Conservation (phyloP, 2,888 invertebrate genomes). For the Mesorhabditis belari region DNA sequence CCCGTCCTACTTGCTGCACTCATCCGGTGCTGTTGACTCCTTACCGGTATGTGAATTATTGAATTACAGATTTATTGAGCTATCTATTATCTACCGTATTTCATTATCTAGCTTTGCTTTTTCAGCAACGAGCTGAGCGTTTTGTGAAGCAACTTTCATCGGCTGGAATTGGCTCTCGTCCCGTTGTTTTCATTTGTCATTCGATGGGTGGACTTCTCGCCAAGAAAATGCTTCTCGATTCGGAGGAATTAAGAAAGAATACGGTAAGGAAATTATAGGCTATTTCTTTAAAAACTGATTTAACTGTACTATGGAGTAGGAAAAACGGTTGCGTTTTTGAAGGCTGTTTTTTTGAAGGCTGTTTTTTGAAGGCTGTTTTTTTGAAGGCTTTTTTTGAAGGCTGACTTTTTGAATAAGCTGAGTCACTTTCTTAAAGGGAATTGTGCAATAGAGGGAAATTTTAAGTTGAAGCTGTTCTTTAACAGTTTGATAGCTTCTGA, state of each 20-base stretch:
- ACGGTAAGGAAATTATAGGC: slow-evolving; percentile 8
- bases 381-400: too few relatives aligned
- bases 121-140: slow-evolving; percentile 27
- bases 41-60: slow-evolving; percentile 17
- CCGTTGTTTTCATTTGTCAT: slow-evolving; percentile 46
- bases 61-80: background rate
- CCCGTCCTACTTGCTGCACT: slow-evolving; percentile 38
- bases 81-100: background rate
- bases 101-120: background rate
- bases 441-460: background rate
- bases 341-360: too few relatives aligned
- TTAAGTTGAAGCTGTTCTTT: background rate
- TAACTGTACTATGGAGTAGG: background rate
- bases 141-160: slow-evolving; percentile 23
- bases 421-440: too few relatives aligned
- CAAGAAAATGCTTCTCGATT: slow-evolving; percentile 41
- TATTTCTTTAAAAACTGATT: too few relatives aligned
- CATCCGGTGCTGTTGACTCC: slow-evolving; percentile 29
- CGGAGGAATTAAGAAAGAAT: slow-evolving; percentile 17
- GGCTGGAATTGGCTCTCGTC: slow-evolving; percentile 41
- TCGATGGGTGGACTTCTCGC: slow-evolving; percentile 47
- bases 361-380: too few relatives aligned
- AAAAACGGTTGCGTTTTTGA: background rate
- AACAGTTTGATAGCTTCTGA: background rate
- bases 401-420: too few relatives aligned